These are phyloP conservation scores for Passer montanus DNA, from an alignment of 2,113 vertebrate genomes.

Conservation along the genomic window DNA sequence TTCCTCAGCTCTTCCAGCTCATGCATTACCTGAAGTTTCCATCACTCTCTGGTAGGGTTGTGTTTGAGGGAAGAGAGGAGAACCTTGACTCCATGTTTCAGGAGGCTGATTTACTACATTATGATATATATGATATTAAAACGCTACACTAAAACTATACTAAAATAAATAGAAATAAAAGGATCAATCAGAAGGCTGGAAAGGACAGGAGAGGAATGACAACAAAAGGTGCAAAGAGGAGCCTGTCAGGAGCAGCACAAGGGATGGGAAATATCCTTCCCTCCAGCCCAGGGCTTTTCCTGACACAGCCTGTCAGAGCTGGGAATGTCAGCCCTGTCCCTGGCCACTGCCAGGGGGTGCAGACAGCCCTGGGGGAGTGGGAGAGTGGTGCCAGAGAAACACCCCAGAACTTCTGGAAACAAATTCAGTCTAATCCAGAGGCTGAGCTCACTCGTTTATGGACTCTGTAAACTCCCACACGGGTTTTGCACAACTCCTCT, in stretches of 20 bases:
- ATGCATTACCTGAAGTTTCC: rapidly evolving
- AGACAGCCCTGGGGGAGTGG: not conserved
- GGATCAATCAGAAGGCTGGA: too few relatives aligned
- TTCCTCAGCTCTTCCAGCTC: not conserved
- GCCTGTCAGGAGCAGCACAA: constrained; percentile 37
- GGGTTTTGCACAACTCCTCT: not conserved
- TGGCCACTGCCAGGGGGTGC: not conserved
- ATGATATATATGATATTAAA: too few relatives aligned
- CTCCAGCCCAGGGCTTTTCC: not conserved
- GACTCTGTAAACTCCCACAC: not conserved
- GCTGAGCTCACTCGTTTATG: not conserved
- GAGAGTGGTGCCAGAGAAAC: not conserved
- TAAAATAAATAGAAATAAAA: too few relatives aligned
- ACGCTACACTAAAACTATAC: too few relatives aligned
- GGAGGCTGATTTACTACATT: too few relatives aligned
- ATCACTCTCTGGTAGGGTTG: not conserved
- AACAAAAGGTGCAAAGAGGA: constrained; percentile 39
- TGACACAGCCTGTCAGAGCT: constrained; percentile 32
- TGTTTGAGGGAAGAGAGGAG: too few relatives aligned
- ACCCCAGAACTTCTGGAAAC: not conserved
- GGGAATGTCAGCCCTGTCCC: not conserved
- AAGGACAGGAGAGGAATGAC: too few relatives aligned
- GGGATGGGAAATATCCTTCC: constrained; percentile 21
- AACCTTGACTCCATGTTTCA: too few relatives aligned
- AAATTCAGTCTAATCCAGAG: not conserved